These are phyloP conservation scores for Ptychochromis oligacanthus DNA, from an alignment of 2,113 vertebrate species.

Conservation along the genomic window DNA sequence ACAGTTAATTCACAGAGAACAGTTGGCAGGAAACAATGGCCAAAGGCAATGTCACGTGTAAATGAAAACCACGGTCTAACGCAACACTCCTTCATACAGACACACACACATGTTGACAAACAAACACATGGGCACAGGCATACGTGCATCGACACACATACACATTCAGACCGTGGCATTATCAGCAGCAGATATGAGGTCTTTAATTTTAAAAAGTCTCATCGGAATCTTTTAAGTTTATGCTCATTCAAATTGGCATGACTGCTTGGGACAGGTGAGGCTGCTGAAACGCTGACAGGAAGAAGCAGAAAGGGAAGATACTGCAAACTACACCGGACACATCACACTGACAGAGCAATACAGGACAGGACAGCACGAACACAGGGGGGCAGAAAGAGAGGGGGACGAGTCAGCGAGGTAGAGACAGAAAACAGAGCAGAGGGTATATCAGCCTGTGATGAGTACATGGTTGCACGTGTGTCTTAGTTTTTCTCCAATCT, in stretches of 20 bases:
- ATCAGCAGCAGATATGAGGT: constrained; percentile 43
- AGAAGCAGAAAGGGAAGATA: constrained; percentile 36
- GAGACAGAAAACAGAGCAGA: constrained; percentile 66
- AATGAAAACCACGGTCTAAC: constrained; percentile 41
- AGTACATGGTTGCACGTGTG: constrained; percentile 20
- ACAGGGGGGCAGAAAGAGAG: constrained; percentile 27
- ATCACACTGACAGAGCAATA: constrained; percentile 63
- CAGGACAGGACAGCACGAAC: constrained; percentile 55
- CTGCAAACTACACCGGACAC: constrained; percentile 52
- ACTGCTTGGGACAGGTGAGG: constrained; percentile 15
- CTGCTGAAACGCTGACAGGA: constrained; percentile 14
- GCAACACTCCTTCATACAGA: neutral
- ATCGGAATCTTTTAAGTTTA: constrained; percentile 19
- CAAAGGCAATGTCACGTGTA: constrained; percentile 33
- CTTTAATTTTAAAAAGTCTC: constrained; percentile 33
- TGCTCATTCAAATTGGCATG: constrained; percentile 20
- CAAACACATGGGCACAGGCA: neutral
- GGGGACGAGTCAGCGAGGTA: constrained; percentile 61
- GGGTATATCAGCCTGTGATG: constrained; percentile 37
- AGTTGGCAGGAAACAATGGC: constrained; percentile 42
- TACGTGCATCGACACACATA: neutral
- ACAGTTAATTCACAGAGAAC: constrained; percentile 51
- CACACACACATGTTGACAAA: constrained; percentile 6
- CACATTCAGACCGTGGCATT: constrained; percentile 30
- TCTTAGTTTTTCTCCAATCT: constrained; percentile 59